A percentile compares a stretch with the other conserved stretches of the same genome.
Conservation (phyloP, 2,113 vertebrate genomes). For the Melanotaenia duboulayi region DNA sequence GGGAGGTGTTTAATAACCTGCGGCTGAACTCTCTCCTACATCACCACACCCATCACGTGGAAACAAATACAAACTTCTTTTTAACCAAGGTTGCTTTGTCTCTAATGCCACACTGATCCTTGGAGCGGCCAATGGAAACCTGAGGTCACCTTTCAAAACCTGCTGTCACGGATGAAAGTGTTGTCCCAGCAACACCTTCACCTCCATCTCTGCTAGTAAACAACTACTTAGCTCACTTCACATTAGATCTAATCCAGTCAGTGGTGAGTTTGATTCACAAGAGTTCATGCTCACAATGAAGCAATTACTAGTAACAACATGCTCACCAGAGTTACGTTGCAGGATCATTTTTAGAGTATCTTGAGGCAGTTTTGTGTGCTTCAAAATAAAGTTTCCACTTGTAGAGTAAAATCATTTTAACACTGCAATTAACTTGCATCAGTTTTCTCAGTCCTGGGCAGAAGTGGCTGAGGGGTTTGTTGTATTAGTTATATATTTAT, state of each 20-base stretch:
- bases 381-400: no score
- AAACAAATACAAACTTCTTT: not conserved
- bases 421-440: not conserved
- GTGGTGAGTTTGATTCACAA: not conserved
- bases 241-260: not conserved
- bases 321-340: no score
- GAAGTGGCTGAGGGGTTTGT: not conserved
- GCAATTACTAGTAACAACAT: no score
- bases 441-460: not conserved
- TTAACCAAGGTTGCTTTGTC: not conserved
- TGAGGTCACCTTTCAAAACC: conserved; percentile 12
- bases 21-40: conserved; percentile 2
- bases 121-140: conserved; percentile 6
- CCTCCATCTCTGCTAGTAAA: conserved; percentile 34
- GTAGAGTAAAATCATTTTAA: not conserved
- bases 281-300: no score
- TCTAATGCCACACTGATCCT: not conserved
- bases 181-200: no score
- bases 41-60: not conserved
- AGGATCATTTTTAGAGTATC: no score
- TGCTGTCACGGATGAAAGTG: no score
- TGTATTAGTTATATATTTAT: no score
- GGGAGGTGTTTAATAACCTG: not conserved
- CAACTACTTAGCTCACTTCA: conserved; percentile 20
- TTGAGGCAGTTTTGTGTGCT: not conserved